Evolutionary conservation across 2,888 invertebrate genomes (phyloP), one percentile per base, ranked within the genome.

Genomic region (Tenodera sinensis): DNA sequence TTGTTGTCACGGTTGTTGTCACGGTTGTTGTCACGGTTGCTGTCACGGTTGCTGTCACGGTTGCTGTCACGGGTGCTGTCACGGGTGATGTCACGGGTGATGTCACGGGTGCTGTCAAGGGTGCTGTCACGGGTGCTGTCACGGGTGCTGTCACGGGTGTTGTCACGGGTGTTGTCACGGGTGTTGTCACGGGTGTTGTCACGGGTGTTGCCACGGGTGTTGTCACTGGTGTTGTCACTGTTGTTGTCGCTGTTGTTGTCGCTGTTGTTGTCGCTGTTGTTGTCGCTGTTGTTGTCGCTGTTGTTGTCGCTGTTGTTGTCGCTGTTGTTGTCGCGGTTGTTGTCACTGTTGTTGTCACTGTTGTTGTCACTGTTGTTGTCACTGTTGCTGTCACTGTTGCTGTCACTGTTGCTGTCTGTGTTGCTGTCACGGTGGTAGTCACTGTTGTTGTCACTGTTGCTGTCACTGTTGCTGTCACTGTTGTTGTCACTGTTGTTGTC

Each of bases 331-430:
- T 87, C 27, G n/a, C n/a, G n/a, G n/a, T n/a, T n/a, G n/a, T n/a
- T n/a, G n/a, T n/a, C n/a, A n/a, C n/a, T n/a, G n/a, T n/a, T n/a
- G n/a, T n/a, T n/a, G n/a, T n/a, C n/a, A n/a, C n/a, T n/a, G n/a
- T n/a, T n/a, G n/a, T n/a, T 87, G 25, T 87, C 88, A 20, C 88
- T 88, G 83, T 88, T 83, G 20, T 83, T 88, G 81, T 87, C 88
- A 14, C 81, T 87, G 20, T 47, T 27, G 28, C 83, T 30, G 4
- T 87, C 88, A 14, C 88, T 87, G 81, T 87, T 28, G n/a, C 85
- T 34, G 85, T 34, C 30, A n/a, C 28, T 84, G 15, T 28, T 27
- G 14, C 84, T 84, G 27, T 84, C 84, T 84, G 15, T n/a, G n/a
- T n/a, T n/a, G n/a, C n/a, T n/a, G n/a, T n/a, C n/a, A n/a, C n/a